phyloP scores from a whole-genome alignment of 2,888 invertebrate species.

The Acleris holmiana region DNA sequence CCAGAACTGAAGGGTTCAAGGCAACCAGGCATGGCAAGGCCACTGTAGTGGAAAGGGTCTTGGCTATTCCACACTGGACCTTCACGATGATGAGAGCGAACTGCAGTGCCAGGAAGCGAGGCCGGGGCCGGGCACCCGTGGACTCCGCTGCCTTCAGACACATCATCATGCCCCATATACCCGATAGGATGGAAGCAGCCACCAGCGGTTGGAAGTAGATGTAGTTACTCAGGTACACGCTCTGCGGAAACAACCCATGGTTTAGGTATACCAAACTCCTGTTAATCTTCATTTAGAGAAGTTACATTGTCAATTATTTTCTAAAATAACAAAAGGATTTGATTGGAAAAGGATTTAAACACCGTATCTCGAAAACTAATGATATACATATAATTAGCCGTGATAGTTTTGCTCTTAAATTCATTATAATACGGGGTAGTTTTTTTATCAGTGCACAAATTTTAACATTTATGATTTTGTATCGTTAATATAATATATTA shows the following conservation, averaged over 20 bases:
- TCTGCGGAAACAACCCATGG: slow-evolving; percentile 62
- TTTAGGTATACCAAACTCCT: neutral
- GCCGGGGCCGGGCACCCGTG: slow-evolving; percentile 74
- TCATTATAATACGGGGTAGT: no score
- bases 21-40: slow-evolving; percentile 86
- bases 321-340: no score
- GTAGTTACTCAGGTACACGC: slow-evolving; percentile 83
- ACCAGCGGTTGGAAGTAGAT: slow-evolving; percentile 87
- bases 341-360: no score
- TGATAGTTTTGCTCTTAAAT: no score
- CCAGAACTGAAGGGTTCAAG: slow-evolving; percentile 87
- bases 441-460: no score
- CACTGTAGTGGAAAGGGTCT: slow-evolving; percentile 80
- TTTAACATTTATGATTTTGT: no score
- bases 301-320: no score
- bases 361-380: no score
- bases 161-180: slow-evolving; percentile 88
- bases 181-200: slow-evolving; percentile 86
- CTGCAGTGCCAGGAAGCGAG: slow-evolving; percentile 85
- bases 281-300: no score
- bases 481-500: no score
- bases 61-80: slow-evolving; percentile 86
- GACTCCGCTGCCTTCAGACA: slow-evolving; percentile 73
- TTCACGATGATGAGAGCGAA: slow-evolving; percentile 87
- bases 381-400: no score